Evolutionary conservation across 1,140 invertebrate species (phyloP).

Genomic region (Drosophila asahinai): DNA sequence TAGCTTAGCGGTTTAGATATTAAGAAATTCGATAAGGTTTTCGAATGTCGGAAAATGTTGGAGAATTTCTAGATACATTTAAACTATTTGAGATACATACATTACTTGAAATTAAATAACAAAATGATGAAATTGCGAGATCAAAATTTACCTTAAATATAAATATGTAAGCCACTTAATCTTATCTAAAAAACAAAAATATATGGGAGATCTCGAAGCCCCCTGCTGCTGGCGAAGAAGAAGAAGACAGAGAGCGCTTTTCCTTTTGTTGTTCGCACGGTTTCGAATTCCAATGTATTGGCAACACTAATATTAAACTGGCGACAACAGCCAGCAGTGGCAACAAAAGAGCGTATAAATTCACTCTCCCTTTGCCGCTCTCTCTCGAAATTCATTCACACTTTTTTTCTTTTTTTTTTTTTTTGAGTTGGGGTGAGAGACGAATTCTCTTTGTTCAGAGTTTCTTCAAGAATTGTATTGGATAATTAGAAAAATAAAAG

Average conservation of each 20-base stretch:
- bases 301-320: slow-evolving; percentile 65
- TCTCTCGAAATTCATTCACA: slow-evolving; percentile 55
- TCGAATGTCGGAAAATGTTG: too few relatives aligned
- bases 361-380: slow-evolving; percentile 20
- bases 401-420: slow-evolving; percentile 18
- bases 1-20: too few relatives aligned
- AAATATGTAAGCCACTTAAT: too few relatives aligned
- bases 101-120: too few relatives aligned
- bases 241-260: slow-evolving; percentile 15
- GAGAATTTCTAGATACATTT: too few relatives aligned
- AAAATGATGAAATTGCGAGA: too few relatives aligned
- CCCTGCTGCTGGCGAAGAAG: slow-evolving; percentile 2
- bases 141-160: too few relatives aligned
- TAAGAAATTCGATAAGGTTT: too few relatives aligned
- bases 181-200: background rate
- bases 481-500: slow-evolving; percentile 8
- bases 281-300: slow-evolving; percentile 76
- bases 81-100: too few relatives aligned
- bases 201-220: background rate
- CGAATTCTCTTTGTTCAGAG: background rate
- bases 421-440: background rate
- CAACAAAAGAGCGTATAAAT: slow-evolving; percentile 47
- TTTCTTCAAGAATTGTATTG: slow-evolving; percentile 10
- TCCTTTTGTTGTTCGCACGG: slow-evolving; percentile 70
- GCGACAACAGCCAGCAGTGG: slow-evolving; percentile 26